A percentile compares a stretch with the other conserved stretches of the same genome.
Conservation (phyloP, 1,140 invertebrate species). For the Leptoteleia sp. region DNA sequence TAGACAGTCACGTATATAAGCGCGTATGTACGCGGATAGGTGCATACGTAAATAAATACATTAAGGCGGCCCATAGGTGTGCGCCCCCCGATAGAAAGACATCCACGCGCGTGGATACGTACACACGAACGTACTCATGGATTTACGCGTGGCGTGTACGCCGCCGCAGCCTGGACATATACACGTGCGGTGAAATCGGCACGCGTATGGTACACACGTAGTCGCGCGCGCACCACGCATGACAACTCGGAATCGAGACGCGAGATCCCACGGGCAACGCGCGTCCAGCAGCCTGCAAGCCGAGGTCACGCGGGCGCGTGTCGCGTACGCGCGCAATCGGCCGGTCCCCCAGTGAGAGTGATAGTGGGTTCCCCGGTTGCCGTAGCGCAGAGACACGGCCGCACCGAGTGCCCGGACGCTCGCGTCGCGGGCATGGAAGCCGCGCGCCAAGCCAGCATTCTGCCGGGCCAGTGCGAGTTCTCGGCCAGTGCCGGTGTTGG, state of each 20-base stretch:
- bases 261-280: no score
- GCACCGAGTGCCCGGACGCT: neutral
- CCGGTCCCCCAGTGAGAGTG: conserved; percentile 19
- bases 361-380: conserved; percentile 14
- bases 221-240: no score
- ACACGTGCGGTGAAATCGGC: conserved; percentile 26
- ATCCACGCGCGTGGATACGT: neutral
- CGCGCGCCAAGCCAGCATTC: conserved; percentile 39
- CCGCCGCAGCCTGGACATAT: no score
- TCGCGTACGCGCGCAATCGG: no score
- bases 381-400: conserved; percentile 13
- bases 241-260: no score
- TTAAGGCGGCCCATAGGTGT: no score
- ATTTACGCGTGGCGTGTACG: conserved; percentile 7
- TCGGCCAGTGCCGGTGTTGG: conserved; percentile 17
- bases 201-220: conserved; percentile 3
- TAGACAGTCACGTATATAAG: no score
- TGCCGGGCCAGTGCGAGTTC: conserved; percentile 2
- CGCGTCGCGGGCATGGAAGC: conserved; percentile 21
- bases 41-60: no score
- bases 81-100: no score
- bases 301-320: no score
- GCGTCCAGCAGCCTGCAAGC: neutral
- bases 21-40: no score
- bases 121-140: conserved; percentile 1